Evolutionary conservation across 2,113 vertebrate genomes (phyloP), one percentile per base, ranked within the genome.

Genomic region (Equus przewalskii): DNA sequence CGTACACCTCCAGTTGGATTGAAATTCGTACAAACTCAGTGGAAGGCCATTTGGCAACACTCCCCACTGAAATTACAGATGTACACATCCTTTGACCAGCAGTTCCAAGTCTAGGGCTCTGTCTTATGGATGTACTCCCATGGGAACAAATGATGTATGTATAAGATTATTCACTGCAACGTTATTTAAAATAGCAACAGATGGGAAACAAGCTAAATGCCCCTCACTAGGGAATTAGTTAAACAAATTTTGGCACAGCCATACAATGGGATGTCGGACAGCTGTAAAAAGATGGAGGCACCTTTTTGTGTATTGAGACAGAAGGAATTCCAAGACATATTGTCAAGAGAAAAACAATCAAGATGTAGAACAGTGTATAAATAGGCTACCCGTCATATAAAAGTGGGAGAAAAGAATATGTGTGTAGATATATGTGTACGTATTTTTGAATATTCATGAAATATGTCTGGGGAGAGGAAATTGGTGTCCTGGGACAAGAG

Each of bases 141-240:
- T 36, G 56, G 79, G 95, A 86, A 73, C 80, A 72, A 90, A 62
- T 79, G 87, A 88, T 94, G 62, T 64, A 60, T 60, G 44, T 81
- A 16, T 73, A 56, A 67, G n/a, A 60, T 78, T 96, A 79, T 92
- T 98, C 54, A 83, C 14, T 41, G 73, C 13, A 44, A 62, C 4
- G 8, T 83, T 88, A 62, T 94, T 96, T 94, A 72, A 89, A 89
- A 75, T 26, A 93, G 85, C 70, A 79, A 78, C 89, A 98, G 84
- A 83, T 87, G 87, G 89, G 49, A 80, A 87, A 56, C 69, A 79
- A 94, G 62, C n/a, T 60, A 65, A 76, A n/a, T 49, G 51, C 10
- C 69, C 65, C 44, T 79, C 75, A 51, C 33, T 6, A 41, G 69
- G n/a, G 80, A 54, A 56, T 56, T 87, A 44, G 91, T 78, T 92